These are phyloP conservation scores for Erithacus rubecula DNA, from an alignment of 2,797 vertebrate genomes.

Conservation along the genomic window DNA sequence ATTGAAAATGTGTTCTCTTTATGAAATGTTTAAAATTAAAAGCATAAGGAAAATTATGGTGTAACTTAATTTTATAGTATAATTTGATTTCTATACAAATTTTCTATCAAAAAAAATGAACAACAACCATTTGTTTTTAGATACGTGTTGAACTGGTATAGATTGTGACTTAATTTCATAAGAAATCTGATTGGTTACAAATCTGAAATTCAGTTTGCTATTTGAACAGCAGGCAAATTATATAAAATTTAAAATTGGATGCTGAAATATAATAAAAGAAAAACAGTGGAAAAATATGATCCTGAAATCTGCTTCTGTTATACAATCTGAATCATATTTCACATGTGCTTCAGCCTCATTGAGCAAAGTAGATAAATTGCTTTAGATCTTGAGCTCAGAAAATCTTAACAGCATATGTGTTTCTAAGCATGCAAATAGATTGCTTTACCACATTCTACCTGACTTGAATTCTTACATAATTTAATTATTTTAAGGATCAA, in stretches of 20 bases:
- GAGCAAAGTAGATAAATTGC: not conserved
- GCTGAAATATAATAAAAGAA: not conserved
- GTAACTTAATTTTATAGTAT: not conserved
- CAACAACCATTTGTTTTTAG: not conserved
- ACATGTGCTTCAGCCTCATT: not conserved
- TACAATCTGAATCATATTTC: not conserved
- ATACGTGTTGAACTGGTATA: not conserved
- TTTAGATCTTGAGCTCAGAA: not conserved
- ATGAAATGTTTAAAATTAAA: conserved; percentile 36
- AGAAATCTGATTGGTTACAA: not conserved
- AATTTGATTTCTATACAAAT: not conserved
- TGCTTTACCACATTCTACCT: not conserved
- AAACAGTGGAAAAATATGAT: not conserved
- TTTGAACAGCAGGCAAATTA: not conserved
- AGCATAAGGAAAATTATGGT: not conserved
- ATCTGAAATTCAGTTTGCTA: not conserved
- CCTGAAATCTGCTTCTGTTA: not conserved
- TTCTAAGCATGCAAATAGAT: not conserved
- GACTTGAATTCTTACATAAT: not conserved
- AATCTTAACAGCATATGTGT: not conserved
- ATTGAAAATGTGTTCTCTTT: not conserved
- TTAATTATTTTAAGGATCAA: not conserved
- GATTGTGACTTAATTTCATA: not conserved
- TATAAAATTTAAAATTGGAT: not conserved
- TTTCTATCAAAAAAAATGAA: not conserved